Evolutionary conservation across 2,113 vertebrate genomes (phyloP).

Genomic region (Ovis aries): DNA sequence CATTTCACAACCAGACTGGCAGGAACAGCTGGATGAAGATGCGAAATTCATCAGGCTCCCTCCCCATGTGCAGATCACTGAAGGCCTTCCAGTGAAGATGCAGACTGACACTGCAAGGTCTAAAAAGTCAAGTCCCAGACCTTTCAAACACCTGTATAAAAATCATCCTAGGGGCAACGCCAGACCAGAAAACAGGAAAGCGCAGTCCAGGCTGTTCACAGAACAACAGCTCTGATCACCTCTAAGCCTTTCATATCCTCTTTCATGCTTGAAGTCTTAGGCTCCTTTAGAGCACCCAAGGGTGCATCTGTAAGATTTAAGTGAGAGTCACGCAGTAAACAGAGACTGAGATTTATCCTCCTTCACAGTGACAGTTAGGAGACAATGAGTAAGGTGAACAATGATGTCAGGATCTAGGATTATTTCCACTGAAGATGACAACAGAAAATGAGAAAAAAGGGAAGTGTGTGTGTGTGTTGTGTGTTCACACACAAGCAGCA

Average conservation of each 20-base stretch:
- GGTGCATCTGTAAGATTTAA: neutral
- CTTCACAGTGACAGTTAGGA: neutral
- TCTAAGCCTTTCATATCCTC: neutral
- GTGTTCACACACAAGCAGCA: neutral
- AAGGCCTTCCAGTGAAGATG: slow-evolving; percentile 27
- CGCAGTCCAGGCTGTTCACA: neutral
- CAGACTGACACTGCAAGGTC: neutral
- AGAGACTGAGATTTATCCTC: neutral
- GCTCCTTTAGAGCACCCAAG: neutral
- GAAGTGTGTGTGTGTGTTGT: neutral
- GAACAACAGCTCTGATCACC: neutral
- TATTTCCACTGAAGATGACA: neutral
- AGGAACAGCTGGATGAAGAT: slow-evolving; percentile 50
- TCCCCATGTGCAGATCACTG: neutral
- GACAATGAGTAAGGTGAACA: neutral
- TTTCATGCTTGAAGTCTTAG: neutral
- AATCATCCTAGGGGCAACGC: neutral
- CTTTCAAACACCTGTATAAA: slow-evolving; percentile 1
- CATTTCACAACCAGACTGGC: slow-evolving; percentile 60
- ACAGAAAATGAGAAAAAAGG: neutral
- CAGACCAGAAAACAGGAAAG: neutral
- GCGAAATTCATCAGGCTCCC: slow-evolving; percentile 38
- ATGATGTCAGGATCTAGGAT: neutral
- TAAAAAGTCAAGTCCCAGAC: neutral
- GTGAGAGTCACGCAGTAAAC: neutral